These are phyloP conservation scores for Lepidocyrtoides sp. DNA, from an alignment of 2,888 invertebrate species.

Conservation along the genomic window DNA sequence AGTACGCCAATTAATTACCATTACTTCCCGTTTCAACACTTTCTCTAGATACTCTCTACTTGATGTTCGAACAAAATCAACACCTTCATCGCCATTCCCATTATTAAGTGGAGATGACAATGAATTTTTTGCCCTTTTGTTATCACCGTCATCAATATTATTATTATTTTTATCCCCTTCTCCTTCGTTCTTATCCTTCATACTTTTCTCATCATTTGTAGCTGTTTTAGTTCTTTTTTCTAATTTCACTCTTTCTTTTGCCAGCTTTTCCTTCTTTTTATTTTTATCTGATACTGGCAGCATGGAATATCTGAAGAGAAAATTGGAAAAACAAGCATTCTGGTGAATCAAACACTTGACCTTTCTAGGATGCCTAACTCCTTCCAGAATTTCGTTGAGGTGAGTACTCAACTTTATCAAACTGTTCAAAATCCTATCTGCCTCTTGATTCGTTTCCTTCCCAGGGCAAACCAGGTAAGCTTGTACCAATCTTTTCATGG, in stretches of 20 bases:
- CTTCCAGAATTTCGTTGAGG: conserved; percentile 47
- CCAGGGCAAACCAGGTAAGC: conserved; percentile 22
- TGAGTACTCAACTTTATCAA: conserved; percentile 37
- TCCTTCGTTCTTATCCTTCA: neutral
- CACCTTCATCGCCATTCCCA: neutral
- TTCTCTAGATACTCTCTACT: conserved; percentile 33
- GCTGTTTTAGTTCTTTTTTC: too few relatives aligned
- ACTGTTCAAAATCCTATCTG: conserved; percentile 11
- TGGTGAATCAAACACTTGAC: conserved; percentile 70
- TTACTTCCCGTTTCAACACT: conserved; percentile 59
- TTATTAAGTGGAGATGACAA: neutral
- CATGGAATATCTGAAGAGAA: conserved; percentile 60
- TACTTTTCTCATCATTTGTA: neutral
- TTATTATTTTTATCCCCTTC: neutral
- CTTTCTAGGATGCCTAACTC: conserved; percentile 10
- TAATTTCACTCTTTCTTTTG: too few relatives aligned
- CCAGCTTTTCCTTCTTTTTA: too few relatives aligned
- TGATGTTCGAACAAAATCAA: neutral
- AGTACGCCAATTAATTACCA: conserved; percentile 74
- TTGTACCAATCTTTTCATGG: conserved; percentile 53
- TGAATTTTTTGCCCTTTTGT: neutral
- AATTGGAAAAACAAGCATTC: conserved; percentile 38
- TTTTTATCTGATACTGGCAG: too few relatives aligned
- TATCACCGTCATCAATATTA: neutral
- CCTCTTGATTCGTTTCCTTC: neutral